Percentiles rank a stretch among this genome's conserved stretches.
These are phyloP conservation scores for Aphaenogaster ashmeadi DNA, from an alignment of 1,140 invertebrate species.

Conservation along the genomic window DNA sequence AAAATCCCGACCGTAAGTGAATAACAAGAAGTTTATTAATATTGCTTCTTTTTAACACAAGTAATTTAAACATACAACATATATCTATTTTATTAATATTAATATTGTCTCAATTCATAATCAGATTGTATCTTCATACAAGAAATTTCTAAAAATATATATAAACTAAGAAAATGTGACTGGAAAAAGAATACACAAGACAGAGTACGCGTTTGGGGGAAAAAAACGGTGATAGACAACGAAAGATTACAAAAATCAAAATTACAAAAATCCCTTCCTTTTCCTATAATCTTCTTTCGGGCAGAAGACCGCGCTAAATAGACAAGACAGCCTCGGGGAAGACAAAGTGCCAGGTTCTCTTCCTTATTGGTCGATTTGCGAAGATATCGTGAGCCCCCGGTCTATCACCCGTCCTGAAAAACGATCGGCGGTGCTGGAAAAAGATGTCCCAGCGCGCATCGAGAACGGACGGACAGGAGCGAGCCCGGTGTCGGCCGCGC, in stretches of 20 bases:
- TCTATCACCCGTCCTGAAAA: conserved; percentile 23
- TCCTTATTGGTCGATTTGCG: conserved; percentile 23
- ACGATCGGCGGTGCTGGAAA: conserved; percentile 41
- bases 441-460: conserved; percentile 37
- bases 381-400: conserved; percentile 18
- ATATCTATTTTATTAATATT: not conserved
- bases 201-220: not conserved
- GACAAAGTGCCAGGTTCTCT: not conserved
- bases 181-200: not conserved
- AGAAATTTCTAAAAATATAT: not conserved
- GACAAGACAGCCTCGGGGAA: not conserved
- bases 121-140: not conserved
- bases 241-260: not conserved
- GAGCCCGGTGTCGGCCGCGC: conserved; percentile 76
- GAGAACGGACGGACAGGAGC: conserved; percentile 67
- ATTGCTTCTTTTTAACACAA: not conserved
- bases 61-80: not conserved
- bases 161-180: not conserved
- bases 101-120: not conserved
- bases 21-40: not conserved
- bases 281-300: not conserved
- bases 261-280: not conserved
- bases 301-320: not conserved
- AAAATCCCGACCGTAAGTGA: too few relatives aligned
- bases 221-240: not conserved